These are phyloP conservation scores for Dromaius novaehollandiae DNA, from an alignment of 2,113 vertebrate species.

Conservation along the genomic window DNA sequence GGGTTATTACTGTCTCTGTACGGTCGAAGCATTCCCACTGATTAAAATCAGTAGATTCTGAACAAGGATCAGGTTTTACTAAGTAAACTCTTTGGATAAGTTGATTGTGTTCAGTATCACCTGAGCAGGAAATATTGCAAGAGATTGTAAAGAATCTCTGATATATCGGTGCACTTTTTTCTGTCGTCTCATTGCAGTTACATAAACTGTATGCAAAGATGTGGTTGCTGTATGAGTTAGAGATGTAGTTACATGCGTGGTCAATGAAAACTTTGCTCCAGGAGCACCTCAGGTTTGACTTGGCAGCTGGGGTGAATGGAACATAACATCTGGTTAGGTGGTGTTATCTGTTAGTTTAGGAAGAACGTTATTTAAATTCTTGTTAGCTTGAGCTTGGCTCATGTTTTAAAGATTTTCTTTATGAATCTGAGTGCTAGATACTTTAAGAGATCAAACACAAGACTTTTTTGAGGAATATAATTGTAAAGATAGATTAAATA, in stretches of 20 bases:
- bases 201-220: not conserved
- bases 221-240: not conserved
- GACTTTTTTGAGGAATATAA: not conserved
- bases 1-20: not conserved
- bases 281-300: not conserved
- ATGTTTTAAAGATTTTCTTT: not conserved
- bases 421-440: not conserved
- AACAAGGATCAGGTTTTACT: not conserved
- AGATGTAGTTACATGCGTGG: not conserved
- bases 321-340: not conserved
- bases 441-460: not conserved
- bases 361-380: not conserved
- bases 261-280: not conserved
- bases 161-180: not conserved
- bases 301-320: not conserved
- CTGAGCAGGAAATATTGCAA: not conserved
- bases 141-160: not conserved
- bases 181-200: not conserved
- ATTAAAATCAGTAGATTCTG: not conserved
- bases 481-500: not conserved
- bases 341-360: not conserved
- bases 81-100: not conserved
- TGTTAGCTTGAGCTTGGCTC: not conserved
- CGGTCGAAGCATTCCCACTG: not conserved
- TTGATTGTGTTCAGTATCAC: not conserved